These are phyloP conservation scores for Dipodomys merriami DNA, from an alignment of 2,113 vertebrate species.

Conservation along the genomic window DNA sequence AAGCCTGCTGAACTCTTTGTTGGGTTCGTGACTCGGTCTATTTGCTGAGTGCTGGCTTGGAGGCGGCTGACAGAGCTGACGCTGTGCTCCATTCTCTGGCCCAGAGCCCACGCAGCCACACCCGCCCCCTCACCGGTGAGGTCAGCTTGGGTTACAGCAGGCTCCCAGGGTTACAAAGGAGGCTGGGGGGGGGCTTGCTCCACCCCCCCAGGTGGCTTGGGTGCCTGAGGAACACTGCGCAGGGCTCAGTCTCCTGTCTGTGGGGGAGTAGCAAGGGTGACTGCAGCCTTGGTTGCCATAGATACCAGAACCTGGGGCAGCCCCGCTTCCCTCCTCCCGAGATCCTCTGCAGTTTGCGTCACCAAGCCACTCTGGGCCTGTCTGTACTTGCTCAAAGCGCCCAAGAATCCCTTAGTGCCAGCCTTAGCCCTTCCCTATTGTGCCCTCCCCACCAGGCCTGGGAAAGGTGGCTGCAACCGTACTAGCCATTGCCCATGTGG, in stretches of 20 bases:
- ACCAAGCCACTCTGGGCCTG: constrained; percentile 13
- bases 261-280: fast-evolving
- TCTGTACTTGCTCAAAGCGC: background rate
- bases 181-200: background rate
- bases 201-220: background rate
- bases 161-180: fast-evolving
- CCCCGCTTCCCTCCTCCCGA: background rate
- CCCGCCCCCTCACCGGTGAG: background rate
- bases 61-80: background rate
- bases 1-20: background rate
- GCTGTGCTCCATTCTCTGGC: background rate
- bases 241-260: background rate
- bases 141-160: fast-evolving
- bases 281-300: background rate
- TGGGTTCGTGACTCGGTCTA: constrained; percentile 76
- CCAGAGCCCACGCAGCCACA: constrained; percentile 30
- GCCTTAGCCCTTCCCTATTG: background rate
- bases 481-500: fast-evolving
- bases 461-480: background rate
- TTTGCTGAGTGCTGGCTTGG: constrained; percentile 74
- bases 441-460: background rate
- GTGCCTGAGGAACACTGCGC: fast-evolving
- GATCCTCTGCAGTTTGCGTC: background rate
- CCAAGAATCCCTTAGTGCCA: background rate
- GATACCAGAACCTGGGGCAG: background rate